Conservation (phyloP, 1,140 invertebrate genomes). For the Pogonomyrmex barbatus region DNA sequence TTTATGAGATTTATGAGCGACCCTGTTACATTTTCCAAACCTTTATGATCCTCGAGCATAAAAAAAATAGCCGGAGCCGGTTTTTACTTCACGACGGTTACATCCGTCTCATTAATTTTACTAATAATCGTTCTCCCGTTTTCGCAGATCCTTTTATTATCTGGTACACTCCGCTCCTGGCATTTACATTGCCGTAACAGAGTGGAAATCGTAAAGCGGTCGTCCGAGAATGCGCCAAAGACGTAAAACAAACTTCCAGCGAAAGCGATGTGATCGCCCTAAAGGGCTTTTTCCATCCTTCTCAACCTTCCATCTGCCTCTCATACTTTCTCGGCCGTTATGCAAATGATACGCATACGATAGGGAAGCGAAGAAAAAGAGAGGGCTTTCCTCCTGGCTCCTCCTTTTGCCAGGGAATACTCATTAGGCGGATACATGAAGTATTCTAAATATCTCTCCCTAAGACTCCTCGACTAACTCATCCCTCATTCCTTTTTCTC, state of each 20-base stretch:
- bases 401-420: conserved; percentile 11
- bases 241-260: conserved; percentile 55
- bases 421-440: conserved; percentile 49
- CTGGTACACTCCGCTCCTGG: neutral
- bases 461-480: conserved; percentile 10
- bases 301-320: neutral
- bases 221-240: conserved; percentile 11
- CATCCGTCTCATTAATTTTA: conserved; percentile 49
- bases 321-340: conserved; percentile 36
- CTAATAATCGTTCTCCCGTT: conserved; percentile 4
- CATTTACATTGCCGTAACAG: conserved; percentile 54
- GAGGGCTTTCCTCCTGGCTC: neutral
- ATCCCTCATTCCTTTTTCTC: neutral
- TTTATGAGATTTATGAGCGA: neutral
- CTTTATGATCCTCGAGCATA: neutral
- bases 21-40: neutral
- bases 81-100: neutral
- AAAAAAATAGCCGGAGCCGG: neutral
- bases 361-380: conserved; percentile 19
- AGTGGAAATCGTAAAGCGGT: conserved; percentile 34
- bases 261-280: conserved; percentile 5
- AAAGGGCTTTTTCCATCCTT: neutral
- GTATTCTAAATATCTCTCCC: conserved; percentile 54
- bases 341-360: conserved; percentile 45
- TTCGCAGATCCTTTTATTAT: conserved; percentile 21